Base-by-base conservation (phyloP, 2,888 invertebrate genomes). In the Polydrusus tereticollis region DNA sequence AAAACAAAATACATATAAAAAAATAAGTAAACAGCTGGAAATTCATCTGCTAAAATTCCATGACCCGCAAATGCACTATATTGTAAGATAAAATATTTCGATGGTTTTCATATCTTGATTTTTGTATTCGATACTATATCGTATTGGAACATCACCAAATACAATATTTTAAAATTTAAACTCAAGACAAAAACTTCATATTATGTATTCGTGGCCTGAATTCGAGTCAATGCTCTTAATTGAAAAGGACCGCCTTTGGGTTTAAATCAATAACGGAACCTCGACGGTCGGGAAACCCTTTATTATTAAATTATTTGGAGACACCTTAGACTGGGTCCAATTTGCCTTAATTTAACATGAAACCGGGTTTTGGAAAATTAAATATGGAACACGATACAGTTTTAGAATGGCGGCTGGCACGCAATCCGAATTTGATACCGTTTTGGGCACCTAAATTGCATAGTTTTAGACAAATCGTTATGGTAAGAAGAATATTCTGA, bases 251-350 rank as follows among this genome's bases (percentile, higher is more conserved):
- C 60, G 55, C 29, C 69, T 14, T 69, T 63, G 36, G 69, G 26
- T 21, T 45, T 63, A 55, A 69, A 69, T 69, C 69, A 63, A 69
- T 69, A 69, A 69, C 62, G 29, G 41, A 41, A 29, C 57, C 63
- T 58, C 58, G 55, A 14, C 55, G 69, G 69, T 62, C 57, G 62
- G 36, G 63, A 45, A 66, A 66, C 66, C 63, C 69, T 66, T 67
- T 67, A 66, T 73, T 73, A 73, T 73, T 66, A 66, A 73, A 73
- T 73, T 73, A 73, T 69, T 73, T 69, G 62, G 69, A 66, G 73
- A 73, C 69, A 73, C 73, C 69, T 73, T 69, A 73, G 69, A 43
- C 62, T 58, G 60, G 73, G 69, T 69, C 63, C 69, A 73, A 73
- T 73, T 73, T 73, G 64, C 69, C 55, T 69, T 69, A 69, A 73